Conservation (phyloP, 2,113 vertebrate species). For the Gymnarchus niloticus region DNA sequence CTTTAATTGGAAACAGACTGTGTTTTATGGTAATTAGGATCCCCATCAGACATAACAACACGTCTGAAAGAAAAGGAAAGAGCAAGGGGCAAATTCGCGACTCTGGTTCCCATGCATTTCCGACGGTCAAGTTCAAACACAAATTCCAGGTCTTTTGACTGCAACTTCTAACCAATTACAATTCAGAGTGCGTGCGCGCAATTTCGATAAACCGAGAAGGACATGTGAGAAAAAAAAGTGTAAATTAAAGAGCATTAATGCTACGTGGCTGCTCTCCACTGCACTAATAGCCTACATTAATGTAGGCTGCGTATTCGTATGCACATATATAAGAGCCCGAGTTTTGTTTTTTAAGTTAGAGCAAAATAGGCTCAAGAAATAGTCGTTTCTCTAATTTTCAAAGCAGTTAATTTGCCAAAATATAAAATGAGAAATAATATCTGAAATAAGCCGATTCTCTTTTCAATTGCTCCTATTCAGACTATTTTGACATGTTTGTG, state of each 20-base stretch:
- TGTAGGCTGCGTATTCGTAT: no score
- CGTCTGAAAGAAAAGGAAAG: conserved; percentile 48
- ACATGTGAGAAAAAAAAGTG: background rate
- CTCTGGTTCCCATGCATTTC: conserved; percentile 59
- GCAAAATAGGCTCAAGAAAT: no score
- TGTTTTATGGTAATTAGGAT: conserved; percentile 64
- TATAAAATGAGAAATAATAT: background rate
- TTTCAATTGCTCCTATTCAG: no score
- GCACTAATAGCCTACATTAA: background rate
- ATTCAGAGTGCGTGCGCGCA: conserved; percentile 48
- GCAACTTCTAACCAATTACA: conserved; percentile 42
- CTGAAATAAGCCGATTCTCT: background rate
- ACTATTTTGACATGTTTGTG: background rate
- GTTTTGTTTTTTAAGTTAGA: no score
- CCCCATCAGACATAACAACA: conserved; percentile 61
- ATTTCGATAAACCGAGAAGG: background rate
- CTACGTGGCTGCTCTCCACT: background rate
- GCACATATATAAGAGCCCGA: no score
- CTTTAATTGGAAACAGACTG: conserved; percentile 67
- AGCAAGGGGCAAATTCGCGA: conserved; percentile 57
- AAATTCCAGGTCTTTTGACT: conserved; percentile 30
- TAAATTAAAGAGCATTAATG: background rate
- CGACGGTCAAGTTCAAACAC: conserved; percentile 70
- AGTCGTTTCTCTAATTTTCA: no score
- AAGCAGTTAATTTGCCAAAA: background rate